A percentile compares a stretch with the other conserved stretches of the same genome.
Evolutionary conservation across 2,113 vertebrate genomes (phyloP).

Genomic region (Thomomys bottae): DNA sequence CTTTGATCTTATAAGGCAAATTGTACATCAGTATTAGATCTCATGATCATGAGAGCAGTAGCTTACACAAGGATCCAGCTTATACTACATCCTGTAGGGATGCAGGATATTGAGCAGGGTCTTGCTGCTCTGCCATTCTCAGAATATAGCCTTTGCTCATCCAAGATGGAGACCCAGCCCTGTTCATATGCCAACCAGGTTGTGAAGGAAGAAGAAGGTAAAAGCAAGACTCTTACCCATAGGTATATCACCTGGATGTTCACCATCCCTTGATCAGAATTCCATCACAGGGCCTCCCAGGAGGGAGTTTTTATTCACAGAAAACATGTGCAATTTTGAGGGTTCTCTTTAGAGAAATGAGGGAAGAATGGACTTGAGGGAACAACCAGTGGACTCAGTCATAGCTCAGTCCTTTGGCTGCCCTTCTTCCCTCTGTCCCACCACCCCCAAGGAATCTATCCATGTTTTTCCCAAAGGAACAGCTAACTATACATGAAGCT

Average conservation of each 20-base stretch:
- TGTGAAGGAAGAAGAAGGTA: not conserved
- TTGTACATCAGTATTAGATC: not conserved
- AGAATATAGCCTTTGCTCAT: not conserved
- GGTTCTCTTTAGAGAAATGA: not conserved
- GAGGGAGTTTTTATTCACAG: not conserved
- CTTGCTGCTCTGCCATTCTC: not conserved
- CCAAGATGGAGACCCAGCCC: not conserved
- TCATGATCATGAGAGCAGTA: not conserved
- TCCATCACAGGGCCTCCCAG: not conserved
- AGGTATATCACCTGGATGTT: too few species aligned
- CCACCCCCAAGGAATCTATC: too few species aligned
- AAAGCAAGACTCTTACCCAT: not conserved
- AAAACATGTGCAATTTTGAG: not conserved
- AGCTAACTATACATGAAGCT: not conserved
- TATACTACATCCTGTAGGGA: not conserved
- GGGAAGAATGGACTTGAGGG: not conserved
- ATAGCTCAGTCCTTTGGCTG: not conserved
- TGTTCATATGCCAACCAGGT: not conserved
- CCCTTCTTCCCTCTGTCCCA: not conserved
- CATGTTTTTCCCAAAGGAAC: not conserved
- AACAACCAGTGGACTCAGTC: not conserved
- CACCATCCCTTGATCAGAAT: too few species aligned
- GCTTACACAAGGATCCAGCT: not conserved
- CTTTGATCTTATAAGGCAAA: not conserved
- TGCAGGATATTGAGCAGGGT: not conserved